Evolutionary conservation across 2,113 vertebrate genomes (phyloP).

Genomic region (Scartelaos histophorus): DNA sequence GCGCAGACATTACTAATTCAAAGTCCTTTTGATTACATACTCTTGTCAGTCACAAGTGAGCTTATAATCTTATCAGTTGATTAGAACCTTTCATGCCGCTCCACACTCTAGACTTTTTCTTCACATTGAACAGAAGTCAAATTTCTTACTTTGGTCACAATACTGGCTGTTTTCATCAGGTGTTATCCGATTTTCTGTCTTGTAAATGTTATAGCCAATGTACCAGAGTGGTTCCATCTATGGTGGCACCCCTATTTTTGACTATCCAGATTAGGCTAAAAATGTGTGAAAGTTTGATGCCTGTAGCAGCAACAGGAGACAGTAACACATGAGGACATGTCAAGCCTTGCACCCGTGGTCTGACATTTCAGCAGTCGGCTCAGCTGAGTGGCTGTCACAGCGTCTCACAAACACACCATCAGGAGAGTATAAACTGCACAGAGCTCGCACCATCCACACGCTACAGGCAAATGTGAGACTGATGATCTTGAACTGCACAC

Average conservation of each 20-base stretch:
- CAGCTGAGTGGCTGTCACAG: slow-evolving; percentile 53
- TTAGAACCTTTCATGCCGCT: slow-evolving; percentile 44
- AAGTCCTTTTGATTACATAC: slow-evolving; percentile 60
- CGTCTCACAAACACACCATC: slow-evolving; percentile 17
- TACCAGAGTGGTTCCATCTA: slow-evolving; percentile 15
- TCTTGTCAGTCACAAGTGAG: slow-evolving; percentile 56
- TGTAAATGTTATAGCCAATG: slow-evolving; percentile 17
- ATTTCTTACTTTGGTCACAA: slow-evolving; percentile 10
- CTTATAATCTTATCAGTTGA: slow-evolving; percentile 55
- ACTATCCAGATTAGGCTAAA: slow-evolving; percentile 34
- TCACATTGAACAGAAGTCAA: slow-evolving; percentile 5
- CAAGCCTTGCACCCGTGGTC: slow-evolving; percentile 51
- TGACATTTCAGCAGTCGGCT: slow-evolving; percentile 59
- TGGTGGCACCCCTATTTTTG: slow-evolving; percentile 47
- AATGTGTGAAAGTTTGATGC: slow-evolving; percentile 55
- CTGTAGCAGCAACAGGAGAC: slow-evolving; percentile 63
- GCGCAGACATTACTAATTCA: slow-evolving; percentile 53
- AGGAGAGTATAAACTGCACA: slow-evolving; percentile 15
- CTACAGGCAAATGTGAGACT: slow-evolving; percentile 36
- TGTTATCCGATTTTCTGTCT: slow-evolving; percentile 1
- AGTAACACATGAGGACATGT: slow-evolving; percentile 67
- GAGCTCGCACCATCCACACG: slow-evolving; percentile 31
- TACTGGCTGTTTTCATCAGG: not conserved
- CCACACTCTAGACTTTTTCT: slow-evolving; percentile 31
- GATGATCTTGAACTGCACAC: slow-evolving; percentile 40